Conservation (phyloP, 2,113 vertebrate species). For the Planiliza haematocheilus region DNA sequence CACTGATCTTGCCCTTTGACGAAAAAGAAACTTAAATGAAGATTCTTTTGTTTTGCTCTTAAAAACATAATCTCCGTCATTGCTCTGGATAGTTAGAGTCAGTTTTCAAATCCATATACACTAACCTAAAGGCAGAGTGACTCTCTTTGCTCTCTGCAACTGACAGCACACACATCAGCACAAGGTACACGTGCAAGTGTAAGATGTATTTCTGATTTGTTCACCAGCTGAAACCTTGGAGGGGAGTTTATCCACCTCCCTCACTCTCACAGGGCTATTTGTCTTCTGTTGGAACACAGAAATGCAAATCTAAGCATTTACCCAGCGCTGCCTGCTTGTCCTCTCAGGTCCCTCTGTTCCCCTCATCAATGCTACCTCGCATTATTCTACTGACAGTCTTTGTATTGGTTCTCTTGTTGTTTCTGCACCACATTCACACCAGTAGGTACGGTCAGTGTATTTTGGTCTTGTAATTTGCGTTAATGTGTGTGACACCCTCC, state of each 20-base stretch:
- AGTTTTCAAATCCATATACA: conserved; percentile 69
- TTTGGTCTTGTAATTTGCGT: conserved; percentile 23
- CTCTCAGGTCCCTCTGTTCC: conserved; percentile 64
- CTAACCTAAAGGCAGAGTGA: conserved; percentile 69
- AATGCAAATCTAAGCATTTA: conserved; percentile 68
- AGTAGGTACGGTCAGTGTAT: conserved; percentile 30
- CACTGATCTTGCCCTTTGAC: conserved; percentile 59
- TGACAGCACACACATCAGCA: conserved; percentile 44
- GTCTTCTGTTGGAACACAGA: conserved; percentile 63
- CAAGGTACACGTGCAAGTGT: conserved; percentile 21
- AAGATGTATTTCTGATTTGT: conserved; percentile 55
- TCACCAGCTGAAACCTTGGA: conserved; percentile 69
- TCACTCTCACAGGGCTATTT: conserved; percentile 63
- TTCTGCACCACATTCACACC: conserved; percentile 30
- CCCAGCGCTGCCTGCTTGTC: conserved; percentile 63
- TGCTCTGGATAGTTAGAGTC: conserved; percentile 59
- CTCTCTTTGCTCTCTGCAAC: conserved; percentile 37
- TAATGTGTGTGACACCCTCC: conserved; percentile 19
- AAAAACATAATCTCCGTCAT: conserved; percentile 26
- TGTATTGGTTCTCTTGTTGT: conserved; percentile 24
- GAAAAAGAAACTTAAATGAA: conserved; percentile 41
- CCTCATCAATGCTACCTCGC: conserved; percentile 68
- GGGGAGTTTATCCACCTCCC: conserved; percentile 35
- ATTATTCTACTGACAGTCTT: conserved; percentile 43
- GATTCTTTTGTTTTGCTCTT: conserved; percentile 49